Conservation (phyloP, 2,113 vertebrate species). For the Eurypyga helias region DNA sequence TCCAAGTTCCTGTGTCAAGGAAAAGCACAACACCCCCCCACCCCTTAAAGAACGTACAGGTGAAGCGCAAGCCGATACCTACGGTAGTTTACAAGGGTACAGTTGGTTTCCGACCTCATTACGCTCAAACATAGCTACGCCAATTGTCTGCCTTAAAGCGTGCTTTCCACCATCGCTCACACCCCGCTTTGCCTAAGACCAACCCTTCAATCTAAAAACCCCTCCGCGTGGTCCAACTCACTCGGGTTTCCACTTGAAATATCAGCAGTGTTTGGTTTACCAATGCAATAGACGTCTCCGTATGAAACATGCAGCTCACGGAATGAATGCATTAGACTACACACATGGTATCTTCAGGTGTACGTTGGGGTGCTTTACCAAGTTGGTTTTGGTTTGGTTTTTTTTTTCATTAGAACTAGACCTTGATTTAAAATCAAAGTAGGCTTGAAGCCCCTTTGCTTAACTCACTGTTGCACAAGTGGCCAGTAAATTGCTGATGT, state of each 20-base stretch:
- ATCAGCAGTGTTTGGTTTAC: conserved; percentile 40
- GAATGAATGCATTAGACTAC: conserved; percentile 83
- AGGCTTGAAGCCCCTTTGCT: conserved; percentile 87
- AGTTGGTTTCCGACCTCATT: conserved; percentile 22
- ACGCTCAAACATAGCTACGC: not conserved
- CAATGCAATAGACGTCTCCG: conserved; percentile 71
- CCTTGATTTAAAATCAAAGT: conserved; percentile 92
- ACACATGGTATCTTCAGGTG: conserved; percentile 96
- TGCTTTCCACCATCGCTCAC: not conserved
- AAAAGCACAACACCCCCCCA: not conserved
- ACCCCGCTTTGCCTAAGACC: conserved; percentile 8
- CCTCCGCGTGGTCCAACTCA: rapidly evolving
- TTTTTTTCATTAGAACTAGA: conserved; percentile 82
- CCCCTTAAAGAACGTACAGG: not conserved
- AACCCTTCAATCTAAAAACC: not conserved
- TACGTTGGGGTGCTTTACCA: conserved; percentile 92
- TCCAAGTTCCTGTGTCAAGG: not conserved
- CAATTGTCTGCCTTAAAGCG: conserved; percentile 32
- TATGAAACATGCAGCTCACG: conserved; percentile 66
- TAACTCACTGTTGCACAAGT: not conserved
- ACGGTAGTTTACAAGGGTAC: not conserved
- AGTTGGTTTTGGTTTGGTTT: conserved; percentile 67
- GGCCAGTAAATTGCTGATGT: not conserved
- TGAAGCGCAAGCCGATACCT: rapidly evolving
- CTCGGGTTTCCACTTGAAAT: not conserved